Evolutionary conservation across 2,113 vertebrate species (phyloP).

Genomic region (Cyanoderma ruficeps): DNA sequence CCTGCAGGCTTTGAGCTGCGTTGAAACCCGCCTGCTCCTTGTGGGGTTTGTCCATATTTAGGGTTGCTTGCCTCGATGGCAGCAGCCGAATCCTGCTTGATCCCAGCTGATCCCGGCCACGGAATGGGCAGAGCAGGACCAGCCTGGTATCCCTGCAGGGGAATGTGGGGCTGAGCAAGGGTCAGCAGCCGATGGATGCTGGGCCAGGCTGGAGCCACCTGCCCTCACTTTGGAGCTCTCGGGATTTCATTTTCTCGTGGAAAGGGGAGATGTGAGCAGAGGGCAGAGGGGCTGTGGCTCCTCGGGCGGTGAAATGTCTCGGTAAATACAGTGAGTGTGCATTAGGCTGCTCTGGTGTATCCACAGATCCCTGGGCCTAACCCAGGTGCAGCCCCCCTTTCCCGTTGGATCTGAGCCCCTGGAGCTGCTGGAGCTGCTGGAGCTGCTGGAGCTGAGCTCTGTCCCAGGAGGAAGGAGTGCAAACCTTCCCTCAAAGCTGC

Average conservation of each 20-base stretch:
- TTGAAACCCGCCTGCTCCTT: not conserved
- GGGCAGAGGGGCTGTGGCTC: not conserved
- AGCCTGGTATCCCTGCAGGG: not conserved
- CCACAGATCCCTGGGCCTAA: too few relatives aligned
- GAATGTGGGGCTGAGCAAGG: accelerated
- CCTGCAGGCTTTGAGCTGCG: not conserved
- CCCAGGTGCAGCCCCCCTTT: not conserved
- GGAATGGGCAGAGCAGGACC: not conserved
- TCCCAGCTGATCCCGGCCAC: not conserved
- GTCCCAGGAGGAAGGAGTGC: not conserved
- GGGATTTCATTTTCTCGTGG: not conserved
- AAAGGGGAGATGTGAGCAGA: not conserved
- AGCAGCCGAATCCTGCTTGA: not conserved
- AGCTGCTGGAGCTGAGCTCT: not conserved
- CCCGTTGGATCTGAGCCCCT: not conserved
- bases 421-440: not conserved
- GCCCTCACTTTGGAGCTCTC: not conserved
- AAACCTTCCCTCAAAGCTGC: not conserved
- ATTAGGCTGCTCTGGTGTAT: accelerated
- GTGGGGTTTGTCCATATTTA: not conserved
- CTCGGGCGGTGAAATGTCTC: accelerated
- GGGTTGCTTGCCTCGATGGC: not conserved
- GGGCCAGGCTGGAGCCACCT: not conserved
- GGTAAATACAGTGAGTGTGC: not conserved
- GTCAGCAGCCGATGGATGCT: not conserved